Conservation (phyloP, 1,140 invertebrate genomes). For the Laupala kohalensis region DNA sequence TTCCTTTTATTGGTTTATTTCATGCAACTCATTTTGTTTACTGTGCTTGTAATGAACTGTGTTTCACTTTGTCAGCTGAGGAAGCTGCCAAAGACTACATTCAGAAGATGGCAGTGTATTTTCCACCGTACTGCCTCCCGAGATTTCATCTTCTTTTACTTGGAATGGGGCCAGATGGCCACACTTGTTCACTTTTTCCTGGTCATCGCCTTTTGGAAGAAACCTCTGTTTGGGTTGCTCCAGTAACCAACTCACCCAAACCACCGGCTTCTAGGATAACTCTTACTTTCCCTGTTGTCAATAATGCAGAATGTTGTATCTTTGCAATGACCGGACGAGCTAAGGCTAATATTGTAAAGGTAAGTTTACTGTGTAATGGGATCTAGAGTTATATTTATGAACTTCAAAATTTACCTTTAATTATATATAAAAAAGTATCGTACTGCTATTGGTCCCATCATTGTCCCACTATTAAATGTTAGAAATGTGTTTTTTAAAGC, state of each 20-base stretch:
- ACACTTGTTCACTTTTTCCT: slow-evolving; percentile 96
- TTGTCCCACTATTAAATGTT: too few relatives aligned
- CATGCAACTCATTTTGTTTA: too few relatives aligned
- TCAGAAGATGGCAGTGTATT: slow-evolving; percentile 45
- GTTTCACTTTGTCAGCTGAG: slow-evolving; percentile 38
- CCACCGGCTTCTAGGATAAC: slow-evolving; percentile 84
- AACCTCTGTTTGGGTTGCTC: slow-evolving; percentile 55
- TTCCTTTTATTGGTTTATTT: too few relatives aligned
- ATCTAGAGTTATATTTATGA: not conserved
- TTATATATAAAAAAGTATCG: too few relatives aligned
- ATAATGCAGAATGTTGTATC: slow-evolving; percentile 68
- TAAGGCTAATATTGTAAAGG: slow-evolving; percentile 85
- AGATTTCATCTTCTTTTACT: slow-evolving; percentile 79
- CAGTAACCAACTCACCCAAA: slow-evolving; percentile 88
- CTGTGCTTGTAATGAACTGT: not conserved
- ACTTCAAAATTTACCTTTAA: not conserved
- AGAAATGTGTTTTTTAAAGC: too few relatives aligned
- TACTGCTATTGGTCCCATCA: too few relatives aligned
- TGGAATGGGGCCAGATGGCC: slow-evolving; percentile 96
- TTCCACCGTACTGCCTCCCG: slow-evolving; percentile 43
- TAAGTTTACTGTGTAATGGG: too few relatives aligned
- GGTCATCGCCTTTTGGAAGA: slow-evolving; percentile 60
- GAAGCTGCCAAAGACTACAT: slow-evolving; percentile 73
- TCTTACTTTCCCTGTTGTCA: slow-evolving; percentile 83
- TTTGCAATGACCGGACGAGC: slow-evolving; percentile 71